Evolutionary conservation across 2,888 invertebrate genomes (phyloP), one percentile per base, ranked within the genome.

Genomic region (Lepas anatifera): DNA sequence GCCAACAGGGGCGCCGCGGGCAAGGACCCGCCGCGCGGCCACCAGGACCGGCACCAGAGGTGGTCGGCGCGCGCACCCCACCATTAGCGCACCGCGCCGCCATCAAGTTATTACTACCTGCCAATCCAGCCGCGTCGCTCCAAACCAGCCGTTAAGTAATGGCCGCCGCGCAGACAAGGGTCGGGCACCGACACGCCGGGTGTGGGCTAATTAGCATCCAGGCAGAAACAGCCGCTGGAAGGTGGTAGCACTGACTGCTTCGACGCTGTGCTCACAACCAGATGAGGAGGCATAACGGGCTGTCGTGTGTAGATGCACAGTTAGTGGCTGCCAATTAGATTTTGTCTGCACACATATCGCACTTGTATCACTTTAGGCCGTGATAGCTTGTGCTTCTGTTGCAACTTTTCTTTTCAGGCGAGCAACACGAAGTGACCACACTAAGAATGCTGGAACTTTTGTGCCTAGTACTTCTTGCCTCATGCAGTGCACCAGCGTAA

Each of bases 91-190:
- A 18, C 32, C 52, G 18, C 29, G 29, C 52, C 29, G 29, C 52
- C 52, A 32, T 52, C 52, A 32, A 29, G 29, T 52, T 52, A 52
- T 52, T 52, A 52, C 52, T 32, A 52, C 52, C 52, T 52, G 52
- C 32, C 52, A 52, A 52, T 52, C 4, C 4, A 16, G 52, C 29
- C 29, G 32, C 16, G 16, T 32, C 16, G 52, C 27, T 16, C 52
- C 32, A 25, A 52, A 41, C 41, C 32, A 27, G 52, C 6, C 52
- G 52, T 29, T 52, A 52, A 52, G 29, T 29, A 27, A 32, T 52
- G 52, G 32, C 32, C 27, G 29, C 29, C 27, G 11, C 18, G 18
- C 27, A 10, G 27, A 27, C 10, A 50, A 50, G 50, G 50, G 25
- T 25, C 50, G 27, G 27, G 41, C 41, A 41, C 41, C 41, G 16